Evolutionary conservation across 2,113 vertebrate species (phyloP).

Genomic region (Lagopus muta): DNA sequence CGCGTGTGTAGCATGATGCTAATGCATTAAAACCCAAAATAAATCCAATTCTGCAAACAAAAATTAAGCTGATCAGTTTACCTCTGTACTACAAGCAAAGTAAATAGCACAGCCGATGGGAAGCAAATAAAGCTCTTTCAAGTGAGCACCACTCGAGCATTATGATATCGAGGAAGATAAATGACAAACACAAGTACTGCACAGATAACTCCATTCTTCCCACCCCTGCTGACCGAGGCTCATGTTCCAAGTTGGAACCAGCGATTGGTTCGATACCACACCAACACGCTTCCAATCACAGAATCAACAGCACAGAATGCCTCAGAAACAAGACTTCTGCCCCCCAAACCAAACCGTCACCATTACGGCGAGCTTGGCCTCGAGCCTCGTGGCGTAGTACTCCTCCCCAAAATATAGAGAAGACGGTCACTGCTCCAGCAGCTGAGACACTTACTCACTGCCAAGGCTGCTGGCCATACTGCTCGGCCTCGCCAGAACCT

Average conservation of each 20-base stretch:
- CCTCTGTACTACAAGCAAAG: background rate
- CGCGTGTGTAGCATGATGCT: background rate
- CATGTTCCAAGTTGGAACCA: accelerated
- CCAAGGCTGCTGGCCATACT: accelerated
- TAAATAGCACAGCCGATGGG: background rate
- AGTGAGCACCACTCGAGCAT: background rate
- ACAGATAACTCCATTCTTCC: background rate
- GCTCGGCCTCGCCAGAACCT: background rate
- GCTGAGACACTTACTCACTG: background rate
- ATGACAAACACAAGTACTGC: background rate
- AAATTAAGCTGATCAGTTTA: background rate
- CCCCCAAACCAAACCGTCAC: accelerated
- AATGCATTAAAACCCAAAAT: background rate
- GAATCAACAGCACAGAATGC: background rate
- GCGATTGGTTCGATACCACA: accelerated
- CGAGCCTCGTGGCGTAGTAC: accelerated
- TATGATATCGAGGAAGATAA: accelerated
- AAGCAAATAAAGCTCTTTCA: background rate
- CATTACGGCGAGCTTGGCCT: accelerated
- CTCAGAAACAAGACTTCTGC: background rate
- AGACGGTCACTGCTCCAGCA: accelerated
- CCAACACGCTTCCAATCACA: accelerated
- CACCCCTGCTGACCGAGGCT: background rate
- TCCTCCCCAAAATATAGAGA: no score
- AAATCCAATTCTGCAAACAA: background rate